Evolutionary conservation across 30 jellyfish, hydroid and myxozoan species (phyloP).

Genomic region (Cassiopea andromeda): DNA sequence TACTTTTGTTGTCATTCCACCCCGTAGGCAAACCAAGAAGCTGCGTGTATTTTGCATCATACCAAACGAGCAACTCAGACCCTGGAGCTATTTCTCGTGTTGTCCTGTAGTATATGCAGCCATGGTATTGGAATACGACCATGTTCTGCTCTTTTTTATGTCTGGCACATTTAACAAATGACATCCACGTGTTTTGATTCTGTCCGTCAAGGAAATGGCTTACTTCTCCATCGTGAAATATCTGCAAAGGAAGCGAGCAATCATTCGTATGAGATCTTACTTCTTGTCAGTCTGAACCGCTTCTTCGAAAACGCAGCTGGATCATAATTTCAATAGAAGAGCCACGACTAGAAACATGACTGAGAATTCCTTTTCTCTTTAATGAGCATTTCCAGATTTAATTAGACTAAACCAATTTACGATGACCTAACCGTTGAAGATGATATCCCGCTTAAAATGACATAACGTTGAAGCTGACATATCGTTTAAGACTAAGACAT

Average conservation of each 20-base stretch:
- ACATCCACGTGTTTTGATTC: slow-evolving; percentile 89
- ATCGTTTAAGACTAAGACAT: no score
- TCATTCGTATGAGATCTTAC: not conserved
- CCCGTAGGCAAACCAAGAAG: slow-evolving; percentile 90
- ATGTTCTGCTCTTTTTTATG: slow-evolving; percentile 90
- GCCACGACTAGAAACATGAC: no score
- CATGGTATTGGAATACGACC: slow-evolving; percentile 97
- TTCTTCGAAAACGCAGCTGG: no score
- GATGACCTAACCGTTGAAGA: no score
- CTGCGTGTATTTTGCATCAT: slow-evolving; percentile 89
- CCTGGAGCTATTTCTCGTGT: slow-evolving; percentile 78
- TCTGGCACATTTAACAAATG: slow-evolving; percentile 93
- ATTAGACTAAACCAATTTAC: no score
- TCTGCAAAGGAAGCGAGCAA: slow-evolving; percentile 35
- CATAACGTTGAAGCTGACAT: no score
- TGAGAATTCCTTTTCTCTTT: no score
- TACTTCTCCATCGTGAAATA: slow-evolving; percentile 94
- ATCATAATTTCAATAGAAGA: no score
- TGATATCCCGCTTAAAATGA: no score
- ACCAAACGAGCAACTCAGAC: slow-evolving; percentile 92
- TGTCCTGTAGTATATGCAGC: slow-evolving; percentile 94
- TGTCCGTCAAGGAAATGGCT: slow-evolving; percentile 95
- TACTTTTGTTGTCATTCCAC: slow-evolving; percentile 88
- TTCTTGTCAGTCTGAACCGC: no score
- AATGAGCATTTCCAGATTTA: no score